These are phyloP conservation scores for Metaphire vulgaris DNA, from an alignment of 1,140 invertebrate genomes.

Conservation along the genomic window DNA sequence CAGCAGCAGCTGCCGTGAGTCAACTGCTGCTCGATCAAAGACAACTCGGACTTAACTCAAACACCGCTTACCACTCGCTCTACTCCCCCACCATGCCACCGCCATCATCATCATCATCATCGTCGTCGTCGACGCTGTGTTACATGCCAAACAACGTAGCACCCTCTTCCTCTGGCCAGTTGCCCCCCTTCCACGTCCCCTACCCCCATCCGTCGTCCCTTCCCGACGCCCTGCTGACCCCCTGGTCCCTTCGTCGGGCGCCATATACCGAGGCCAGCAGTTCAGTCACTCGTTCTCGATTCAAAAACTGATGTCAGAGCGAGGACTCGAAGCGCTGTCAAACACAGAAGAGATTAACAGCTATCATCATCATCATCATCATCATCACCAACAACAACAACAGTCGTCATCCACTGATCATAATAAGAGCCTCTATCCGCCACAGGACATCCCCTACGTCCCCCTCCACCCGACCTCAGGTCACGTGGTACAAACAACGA, in stretches of 20 bases:
- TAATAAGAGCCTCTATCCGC: neutral
- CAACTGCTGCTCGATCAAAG: neutral
- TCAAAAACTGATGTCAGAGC: constrained; percentile 12
- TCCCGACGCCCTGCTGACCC: neutral
- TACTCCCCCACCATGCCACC: neutral
- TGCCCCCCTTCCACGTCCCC: neutral
- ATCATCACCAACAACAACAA: neutral
- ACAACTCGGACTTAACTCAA: neutral
- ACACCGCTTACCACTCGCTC: neutral
- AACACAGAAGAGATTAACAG: neutral
- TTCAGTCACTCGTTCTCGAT: constrained; percentile 15
- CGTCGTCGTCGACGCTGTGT: neutral
- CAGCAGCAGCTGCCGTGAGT: neutral
- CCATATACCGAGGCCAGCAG: neutral
- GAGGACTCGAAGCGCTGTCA: neutral
- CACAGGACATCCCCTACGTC: too few relatives aligned
- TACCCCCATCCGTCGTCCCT: neutral
- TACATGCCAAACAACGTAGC: neutral
- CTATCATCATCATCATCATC: neutral
- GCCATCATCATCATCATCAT: neutral
- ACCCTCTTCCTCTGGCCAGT: neutral
- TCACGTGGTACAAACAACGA: too few relatives aligned
- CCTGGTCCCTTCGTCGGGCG: too few relatives aligned
- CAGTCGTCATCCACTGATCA: neutral
- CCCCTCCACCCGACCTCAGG: too few relatives aligned